Conservation (phyloP, 2,113 vertebrate genomes). For the Macaca nemestrina region DNA sequence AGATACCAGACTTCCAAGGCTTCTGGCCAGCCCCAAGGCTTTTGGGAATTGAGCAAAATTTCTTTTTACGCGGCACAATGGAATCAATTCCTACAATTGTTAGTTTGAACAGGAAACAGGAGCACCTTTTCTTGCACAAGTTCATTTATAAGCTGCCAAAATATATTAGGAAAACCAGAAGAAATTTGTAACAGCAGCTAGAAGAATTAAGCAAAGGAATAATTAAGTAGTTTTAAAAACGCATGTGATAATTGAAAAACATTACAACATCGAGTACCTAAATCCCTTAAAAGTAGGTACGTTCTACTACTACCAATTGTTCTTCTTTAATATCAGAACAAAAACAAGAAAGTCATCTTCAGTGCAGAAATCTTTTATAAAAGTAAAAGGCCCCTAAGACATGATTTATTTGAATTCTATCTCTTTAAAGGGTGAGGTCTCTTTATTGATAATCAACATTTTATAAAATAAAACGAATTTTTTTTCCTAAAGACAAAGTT, state of each 20-base stretch:
- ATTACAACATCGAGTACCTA: not conserved
- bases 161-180: not conserved
- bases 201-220: not conserved
- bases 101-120: not conserved
- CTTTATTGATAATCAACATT: not conserved
- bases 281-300: not conserved
- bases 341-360: conserved; percentile 36
- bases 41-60: not conserved
- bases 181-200: not conserved
- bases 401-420: not conserved
- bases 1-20: not conserved
- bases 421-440: not conserved
- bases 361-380: not conserved
- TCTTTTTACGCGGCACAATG: not conserved
- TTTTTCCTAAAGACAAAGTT: not conserved
- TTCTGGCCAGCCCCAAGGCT: not conserved
- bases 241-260: not conserved
- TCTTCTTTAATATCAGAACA: conserved; percentile 15
- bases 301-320: not conserved
- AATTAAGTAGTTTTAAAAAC: not conserved
- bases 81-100: not conserved
- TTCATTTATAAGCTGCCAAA: not conserved
- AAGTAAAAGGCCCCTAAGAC: not conserved
- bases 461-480: not conserved
- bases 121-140: not conserved